Conservation (phyloP, 1,140 invertebrate genomes). For the Berghia stephanieae region DNA sequence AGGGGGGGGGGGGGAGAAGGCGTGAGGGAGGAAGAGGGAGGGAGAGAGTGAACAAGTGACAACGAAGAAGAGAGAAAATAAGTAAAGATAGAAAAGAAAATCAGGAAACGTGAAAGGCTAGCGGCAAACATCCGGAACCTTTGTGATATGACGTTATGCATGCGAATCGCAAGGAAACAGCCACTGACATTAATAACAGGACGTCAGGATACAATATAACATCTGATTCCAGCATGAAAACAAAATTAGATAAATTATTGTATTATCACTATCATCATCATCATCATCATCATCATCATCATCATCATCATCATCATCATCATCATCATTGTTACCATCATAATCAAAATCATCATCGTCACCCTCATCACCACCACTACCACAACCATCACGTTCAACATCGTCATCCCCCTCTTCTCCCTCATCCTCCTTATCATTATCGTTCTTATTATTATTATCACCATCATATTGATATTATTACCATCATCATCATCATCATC, state of each 20-base stretch:
- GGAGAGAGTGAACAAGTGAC: neutral
- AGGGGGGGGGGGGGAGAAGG: neutral
- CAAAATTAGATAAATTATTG: no score
- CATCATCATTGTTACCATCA: neutral
- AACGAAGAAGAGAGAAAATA: neutral
- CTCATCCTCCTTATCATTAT: neutral
- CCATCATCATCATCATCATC: slow-evolving; percentile 6
- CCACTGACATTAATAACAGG: no score
- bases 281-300: slow-evolving; percentile 9
- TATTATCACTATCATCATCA: neutral
- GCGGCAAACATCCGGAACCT: no score
- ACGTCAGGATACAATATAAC: no score
- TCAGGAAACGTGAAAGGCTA: no score
- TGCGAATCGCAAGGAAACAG: no score
- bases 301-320: slow-evolving; percentile 16
- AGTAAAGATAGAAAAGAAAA: no score
- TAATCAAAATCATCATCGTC: neutral
- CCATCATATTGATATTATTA: no score
- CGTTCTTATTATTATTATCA: neutral
- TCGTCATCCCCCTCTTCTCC: neutral
- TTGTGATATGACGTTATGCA: no score
- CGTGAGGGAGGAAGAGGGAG: neutral
- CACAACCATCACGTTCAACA: neutral
- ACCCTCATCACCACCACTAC: neutral
- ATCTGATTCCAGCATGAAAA: no score